phyloP scores from a whole-genome alignment of 2,797 vertebrate species.

The Diplodus sargus region DNA sequence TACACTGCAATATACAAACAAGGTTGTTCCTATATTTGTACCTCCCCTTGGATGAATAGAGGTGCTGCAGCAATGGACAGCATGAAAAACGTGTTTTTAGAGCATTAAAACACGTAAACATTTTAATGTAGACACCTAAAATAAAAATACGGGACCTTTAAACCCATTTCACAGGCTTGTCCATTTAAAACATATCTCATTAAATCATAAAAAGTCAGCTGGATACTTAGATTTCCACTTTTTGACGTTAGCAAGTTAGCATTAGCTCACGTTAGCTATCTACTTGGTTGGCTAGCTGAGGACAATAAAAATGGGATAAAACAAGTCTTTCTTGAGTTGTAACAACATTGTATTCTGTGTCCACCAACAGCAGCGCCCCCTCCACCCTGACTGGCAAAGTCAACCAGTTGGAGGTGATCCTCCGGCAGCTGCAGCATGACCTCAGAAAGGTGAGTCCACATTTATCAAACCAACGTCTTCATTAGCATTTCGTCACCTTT shows the following conservation, averaged over 20 bases:
- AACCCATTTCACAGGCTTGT: neutral
- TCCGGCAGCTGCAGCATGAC: conserved; percentile 95
- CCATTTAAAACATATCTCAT: neutral
- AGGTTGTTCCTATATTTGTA: neutral
- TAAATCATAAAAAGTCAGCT: neutral
- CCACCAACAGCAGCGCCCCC: conserved; percentile 81
- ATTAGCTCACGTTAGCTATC: neutral
- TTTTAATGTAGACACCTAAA: too few relatives aligned
- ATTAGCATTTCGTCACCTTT: conserved; percentile 35
- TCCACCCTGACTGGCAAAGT: conserved; percentile 96
- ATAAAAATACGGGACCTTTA: too few relatives aligned
- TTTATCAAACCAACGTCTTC: neutral
- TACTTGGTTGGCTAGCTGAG: too few relatives aligned
- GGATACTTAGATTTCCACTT: neutral
- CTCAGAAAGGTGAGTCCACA: conserved; percentile 89
- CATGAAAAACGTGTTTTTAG: too few relatives aligned
- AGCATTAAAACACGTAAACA: too few relatives aligned
- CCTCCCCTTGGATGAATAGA: neutral
- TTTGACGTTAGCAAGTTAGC: neutral
- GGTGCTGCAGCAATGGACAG: too few relatives aligned
- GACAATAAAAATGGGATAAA: neutral
- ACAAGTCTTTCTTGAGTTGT: neutral
- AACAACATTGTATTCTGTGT: conserved; percentile 12
- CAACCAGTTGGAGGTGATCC: conserved; percentile 96
- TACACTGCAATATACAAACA: neutral